Percentiles rank a stretch among this genome's conserved stretches.
These are phyloP conservation scores for Psephotus haematonotus DNA, from an alignment of 2,113 vertebrate species.

Conservation along the genomic window DNA sequence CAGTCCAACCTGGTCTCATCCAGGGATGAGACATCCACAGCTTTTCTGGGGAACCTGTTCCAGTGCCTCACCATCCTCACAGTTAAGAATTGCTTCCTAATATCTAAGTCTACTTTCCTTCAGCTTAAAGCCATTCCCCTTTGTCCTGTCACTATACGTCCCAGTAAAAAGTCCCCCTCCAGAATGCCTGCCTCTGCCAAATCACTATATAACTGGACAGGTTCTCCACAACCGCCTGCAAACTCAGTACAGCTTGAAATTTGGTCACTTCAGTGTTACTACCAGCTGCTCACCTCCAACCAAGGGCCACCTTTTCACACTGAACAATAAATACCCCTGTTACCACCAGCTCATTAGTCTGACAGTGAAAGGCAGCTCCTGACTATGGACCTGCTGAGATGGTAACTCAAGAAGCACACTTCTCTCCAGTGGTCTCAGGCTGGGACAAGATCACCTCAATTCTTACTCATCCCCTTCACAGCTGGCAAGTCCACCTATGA, in stretches of 20 bases:
- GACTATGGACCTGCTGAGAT: neutral
- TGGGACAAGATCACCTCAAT: neutral
- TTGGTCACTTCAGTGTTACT: neutral
- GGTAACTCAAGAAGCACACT: neutral
- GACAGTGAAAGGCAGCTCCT: neutral
- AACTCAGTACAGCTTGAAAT: neutral
- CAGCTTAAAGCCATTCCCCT: neutral
- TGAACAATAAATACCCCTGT: neutral
- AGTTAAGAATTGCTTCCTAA: neutral
- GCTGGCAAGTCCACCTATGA: neutral
- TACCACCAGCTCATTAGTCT: neutral
- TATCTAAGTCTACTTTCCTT: neutral
- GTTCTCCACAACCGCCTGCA: neutral
- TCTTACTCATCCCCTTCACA: accelerated
- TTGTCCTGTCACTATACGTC: neutral
- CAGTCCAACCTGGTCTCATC: neutral
- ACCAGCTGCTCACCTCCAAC: neutral
- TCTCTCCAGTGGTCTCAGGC: neutral
- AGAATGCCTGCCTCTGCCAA: neutral
- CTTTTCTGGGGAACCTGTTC: neutral
- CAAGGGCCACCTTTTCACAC: neutral
- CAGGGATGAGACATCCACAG: neutral
- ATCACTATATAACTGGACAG: neutral
- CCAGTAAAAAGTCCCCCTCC: neutral
- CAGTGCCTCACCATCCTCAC: neutral